Evolutionary conservation across 2,113 vertebrate genomes (phyloP), one percentile per base, ranked within the genome.

Genomic region (Zapornia atra): DNA sequence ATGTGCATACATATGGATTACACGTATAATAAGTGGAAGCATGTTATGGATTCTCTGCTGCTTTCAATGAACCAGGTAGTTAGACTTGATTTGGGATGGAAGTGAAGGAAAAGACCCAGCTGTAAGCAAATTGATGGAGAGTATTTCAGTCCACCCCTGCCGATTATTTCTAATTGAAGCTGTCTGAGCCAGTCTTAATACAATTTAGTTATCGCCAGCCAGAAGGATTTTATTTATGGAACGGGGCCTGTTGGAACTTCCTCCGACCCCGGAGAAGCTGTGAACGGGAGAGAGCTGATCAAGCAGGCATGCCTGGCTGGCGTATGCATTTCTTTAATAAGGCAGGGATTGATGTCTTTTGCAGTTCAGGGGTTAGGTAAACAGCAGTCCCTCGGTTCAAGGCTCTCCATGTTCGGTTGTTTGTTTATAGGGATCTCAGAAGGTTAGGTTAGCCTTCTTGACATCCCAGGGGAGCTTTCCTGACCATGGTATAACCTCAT

Each of bases 341-440:
- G 96, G 94, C 96, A 90, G 97, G 97, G 97, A 98, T 97, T 97
- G 95, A 97, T 97, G 96, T 97, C 97, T 97, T 60, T 72, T 91
- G 90, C 89, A 95, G 97, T 97, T 97, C 97, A 97, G 96, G 95
- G 97, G 97, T 97, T 97, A 96, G 95, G 90, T 98, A 98, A 98
- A 98, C 97, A 98, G 96, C 94, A 91, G 95, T 83, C 94, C 96
- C 88, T 95, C 3, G 90, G 97, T 98, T 98, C 97, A 98, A 97
- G 97, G 97, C 96, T 98, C 94, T 97, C 95, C 96, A 72, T 97
- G 97, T 97, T 97, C 94, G 1, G 57, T 86, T 98, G 96, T 97
- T 98, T 97, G 97, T 98, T 98, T 98, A 95, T 96, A 96, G 56
- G 81, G 96, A 93, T 97, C 97, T 97, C 92, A 89, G 96, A 95